A percentile compares a stretch with the other conserved stretches of the same genome.
Conservation (phyloP, 2,113 vertebrate genomes). For the Trochalopteron elliotii region DNA sequence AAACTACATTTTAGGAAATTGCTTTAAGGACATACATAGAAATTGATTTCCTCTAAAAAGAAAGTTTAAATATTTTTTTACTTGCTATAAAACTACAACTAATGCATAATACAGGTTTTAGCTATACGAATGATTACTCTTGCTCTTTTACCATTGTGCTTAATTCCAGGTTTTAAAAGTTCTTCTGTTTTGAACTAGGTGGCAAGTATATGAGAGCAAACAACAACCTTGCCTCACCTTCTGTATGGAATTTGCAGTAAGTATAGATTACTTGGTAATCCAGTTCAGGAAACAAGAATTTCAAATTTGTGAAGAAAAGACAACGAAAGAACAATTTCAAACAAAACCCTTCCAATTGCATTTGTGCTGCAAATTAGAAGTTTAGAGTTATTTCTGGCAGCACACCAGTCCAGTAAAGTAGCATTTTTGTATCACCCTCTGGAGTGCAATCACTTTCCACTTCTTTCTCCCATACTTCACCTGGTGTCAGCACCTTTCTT, state of each 20-base stretch:
- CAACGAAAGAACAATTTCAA: not conserved
- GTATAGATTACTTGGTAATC: not conserved
- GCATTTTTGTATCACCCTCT: not conserved
- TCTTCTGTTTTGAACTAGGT: not conserved
- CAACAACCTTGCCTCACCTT: not conserved
- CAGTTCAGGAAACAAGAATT: not conserved
- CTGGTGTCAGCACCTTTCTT: not conserved
- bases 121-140: not conserved
- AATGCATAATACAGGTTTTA: not conserved
- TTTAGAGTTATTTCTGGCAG: constrained; percentile 6
- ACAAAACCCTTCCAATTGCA: not conserved
- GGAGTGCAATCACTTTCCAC: not conserved
- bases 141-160: not conserved
- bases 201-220: not conserved
- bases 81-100: not conserved
- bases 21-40: not conserved
- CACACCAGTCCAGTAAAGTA: not conserved
- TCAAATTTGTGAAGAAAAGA: not conserved
- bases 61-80: not conserved
- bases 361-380: not conserved
- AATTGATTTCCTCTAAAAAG: not conserved
- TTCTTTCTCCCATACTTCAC: not conserved
- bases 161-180: not conserved
- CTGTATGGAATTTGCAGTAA: not conserved
- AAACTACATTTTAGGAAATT: not conserved